Evolutionary conservation across 1,140 invertebrate species (phyloP).

Genomic region (Bilobella aurantiaca): DNA sequence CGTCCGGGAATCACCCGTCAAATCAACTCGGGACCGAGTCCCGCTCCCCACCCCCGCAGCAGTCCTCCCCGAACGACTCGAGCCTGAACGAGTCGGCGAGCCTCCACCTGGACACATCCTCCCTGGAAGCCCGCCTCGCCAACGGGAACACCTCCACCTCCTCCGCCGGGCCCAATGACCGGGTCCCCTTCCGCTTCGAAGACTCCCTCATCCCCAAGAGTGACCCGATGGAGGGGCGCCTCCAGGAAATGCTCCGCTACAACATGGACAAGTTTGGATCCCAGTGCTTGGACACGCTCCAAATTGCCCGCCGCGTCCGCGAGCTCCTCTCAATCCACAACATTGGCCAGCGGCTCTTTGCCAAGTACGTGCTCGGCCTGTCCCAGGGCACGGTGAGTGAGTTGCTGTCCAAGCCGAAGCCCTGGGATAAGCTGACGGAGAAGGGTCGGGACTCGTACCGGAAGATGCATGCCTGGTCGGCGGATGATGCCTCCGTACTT

Average conservation of each 20-base stretch:
- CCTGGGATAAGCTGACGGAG: slow-evolving; percentile 98
- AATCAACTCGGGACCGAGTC: slow-evolving; percentile 22
- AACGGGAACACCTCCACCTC: slow-evolving; percentile 54
- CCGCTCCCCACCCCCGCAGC: slow-evolving; percentile 28
- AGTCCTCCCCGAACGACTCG: slow-evolving; percentile 26
- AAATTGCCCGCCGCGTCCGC: slow-evolving; percentile 83
- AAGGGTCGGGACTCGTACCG: slow-evolving; percentile 97
- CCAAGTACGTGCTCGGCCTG: slow-evolving; percentile 93
- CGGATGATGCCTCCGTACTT: slow-evolving; percentile 90
- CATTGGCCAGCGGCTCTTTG: slow-evolving; percentile 95
- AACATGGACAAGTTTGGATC: slow-evolving; percentile 90
- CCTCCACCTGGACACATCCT: too few relatives aligned
- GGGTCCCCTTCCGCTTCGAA: slow-evolving; percentile 38
- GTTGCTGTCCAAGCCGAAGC: slow-evolving; percentile 95
- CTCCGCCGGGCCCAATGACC: too few relatives aligned
- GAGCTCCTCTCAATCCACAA: slow-evolving; percentile 96
- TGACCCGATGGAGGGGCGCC: slow-evolving; percentile 76
- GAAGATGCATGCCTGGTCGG: slow-evolving; percentile 99
- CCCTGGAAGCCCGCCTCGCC: slow-evolving; percentile 60
- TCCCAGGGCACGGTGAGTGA: slow-evolving; percentile 97
- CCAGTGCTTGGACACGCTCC: slow-evolving; percentile 83
- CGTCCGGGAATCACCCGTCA: too few relatives aligned
- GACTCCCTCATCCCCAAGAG: slow-evolving; percentile 73
- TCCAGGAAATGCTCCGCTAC: slow-evolving; percentile 84
- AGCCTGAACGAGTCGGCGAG: slow-evolving; percentile 34